phyloP scores from a whole-genome alignment of 2,888 invertebrate genomes.

The Cataglyphis cursor region DNA sequence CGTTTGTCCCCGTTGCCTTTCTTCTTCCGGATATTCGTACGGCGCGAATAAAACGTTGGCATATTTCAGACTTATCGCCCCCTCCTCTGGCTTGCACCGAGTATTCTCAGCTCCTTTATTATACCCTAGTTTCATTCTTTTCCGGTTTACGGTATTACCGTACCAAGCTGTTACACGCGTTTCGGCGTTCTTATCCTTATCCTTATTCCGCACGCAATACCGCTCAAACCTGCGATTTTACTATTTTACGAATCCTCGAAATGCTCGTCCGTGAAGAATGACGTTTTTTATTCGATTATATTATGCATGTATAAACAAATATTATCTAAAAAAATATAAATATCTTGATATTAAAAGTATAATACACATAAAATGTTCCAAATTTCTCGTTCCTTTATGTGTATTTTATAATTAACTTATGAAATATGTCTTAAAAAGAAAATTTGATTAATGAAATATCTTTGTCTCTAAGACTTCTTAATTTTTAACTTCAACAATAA shows the following conservation, averaged over 20 bases:
- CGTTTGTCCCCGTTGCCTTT: slow-evolving; percentile 34
- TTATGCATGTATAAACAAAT: not conserved
- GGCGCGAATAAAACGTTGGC: slow-evolving; percentile 78
- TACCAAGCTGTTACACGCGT: slow-evolving; percentile 70
- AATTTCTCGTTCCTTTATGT: not conserved
- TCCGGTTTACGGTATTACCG: slow-evolving; percentile 79
- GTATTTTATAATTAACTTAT: not conserved
- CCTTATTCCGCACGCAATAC: not conserved
- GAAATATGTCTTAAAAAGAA: not conserved
- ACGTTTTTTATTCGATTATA: not conserved
- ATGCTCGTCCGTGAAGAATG: not conserved
- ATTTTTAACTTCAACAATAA: not conserved
- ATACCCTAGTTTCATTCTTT: slow-evolving; percentile 79
- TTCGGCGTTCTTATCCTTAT: slow-evolving; percentile 60
- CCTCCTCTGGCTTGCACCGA: slow-evolving; percentile 51
- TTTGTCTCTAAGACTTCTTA: not conserved
- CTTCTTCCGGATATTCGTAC: slow-evolving; percentile 69
- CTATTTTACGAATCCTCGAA: slow-evolving; percentile 15
- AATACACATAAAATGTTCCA: not conserved
- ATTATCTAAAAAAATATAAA: not conserved
- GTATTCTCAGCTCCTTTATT: slow-evolving; percentile 77
- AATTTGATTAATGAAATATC: not conserved
- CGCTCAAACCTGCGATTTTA: not conserved
- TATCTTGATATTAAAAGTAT: not conserved
- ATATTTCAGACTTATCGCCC: slow-evolving; percentile 83